Conservation (phyloP, 1,140 invertebrate species). For the Trinorchestia longiramus region DNA sequence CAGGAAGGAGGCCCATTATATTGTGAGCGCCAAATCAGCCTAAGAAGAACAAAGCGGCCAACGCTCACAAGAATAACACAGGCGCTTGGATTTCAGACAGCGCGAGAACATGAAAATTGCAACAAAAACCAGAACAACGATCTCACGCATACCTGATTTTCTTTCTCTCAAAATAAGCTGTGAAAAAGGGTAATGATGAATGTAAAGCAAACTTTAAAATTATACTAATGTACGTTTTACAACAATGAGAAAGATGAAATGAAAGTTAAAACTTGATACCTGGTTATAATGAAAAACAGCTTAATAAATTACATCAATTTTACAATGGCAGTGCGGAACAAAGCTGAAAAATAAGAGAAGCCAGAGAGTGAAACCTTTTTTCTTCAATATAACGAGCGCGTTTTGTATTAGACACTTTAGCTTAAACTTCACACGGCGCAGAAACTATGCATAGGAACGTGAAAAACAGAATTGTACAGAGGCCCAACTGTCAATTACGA, state of each 20-base stretch:
- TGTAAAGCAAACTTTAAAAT: background rate
- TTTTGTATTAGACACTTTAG: background rate
- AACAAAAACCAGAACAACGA: background rate
- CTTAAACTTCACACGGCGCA: too few relatives aligned
- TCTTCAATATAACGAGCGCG: background rate
- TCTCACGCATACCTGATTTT: slow-evolving; percentile 7
- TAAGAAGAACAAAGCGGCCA: slow-evolving; percentile 41
- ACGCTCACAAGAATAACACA: slow-evolving; percentile 18
- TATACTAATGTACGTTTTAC: background rate
- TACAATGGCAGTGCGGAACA: background rate
- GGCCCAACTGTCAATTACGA: too few relatives aligned
- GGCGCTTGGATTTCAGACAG: slow-evolving; percentile 8
- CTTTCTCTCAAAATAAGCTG: background rate
- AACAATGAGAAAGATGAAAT: background rate
- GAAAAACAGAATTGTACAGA: too few relatives aligned
- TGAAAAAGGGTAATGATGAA: background rate
- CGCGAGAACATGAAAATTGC: background rate
- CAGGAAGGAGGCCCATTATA: slow-evolving; percentile 43
- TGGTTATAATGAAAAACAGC: background rate
- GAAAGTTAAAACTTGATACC: background rate
- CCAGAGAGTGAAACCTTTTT: background rate
- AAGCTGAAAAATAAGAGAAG: background rate
- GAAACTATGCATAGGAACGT: too few relatives aligned
- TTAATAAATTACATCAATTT: background rate
- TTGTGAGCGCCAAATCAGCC: slow-evolving; percentile 27